phyloP scores from a whole-genome alignment of 2,888 invertebrate genomes.

The Siphlonurus alternatus region DNA sequence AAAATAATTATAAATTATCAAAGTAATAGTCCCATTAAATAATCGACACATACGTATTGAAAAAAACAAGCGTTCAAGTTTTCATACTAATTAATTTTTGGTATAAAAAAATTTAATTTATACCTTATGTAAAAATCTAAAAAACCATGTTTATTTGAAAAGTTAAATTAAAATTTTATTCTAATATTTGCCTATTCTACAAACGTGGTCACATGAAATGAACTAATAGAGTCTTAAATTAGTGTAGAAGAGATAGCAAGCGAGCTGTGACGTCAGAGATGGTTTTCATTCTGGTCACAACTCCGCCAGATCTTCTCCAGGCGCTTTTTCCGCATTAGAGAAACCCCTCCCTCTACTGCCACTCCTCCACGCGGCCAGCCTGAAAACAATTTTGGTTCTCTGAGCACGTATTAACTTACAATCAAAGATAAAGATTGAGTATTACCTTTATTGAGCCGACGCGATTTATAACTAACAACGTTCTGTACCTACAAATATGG shows the following conservation, averaged over 20 bases:
- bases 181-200: too few relatives aligned
- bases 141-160: too few relatives aligned
- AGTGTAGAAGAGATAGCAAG: neutral
- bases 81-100: too few relatives aligned
- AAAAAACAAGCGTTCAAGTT: too few relatives aligned
- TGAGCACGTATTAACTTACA: neutral
- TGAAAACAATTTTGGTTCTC: neutral
- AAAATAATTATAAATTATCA: too few relatives aligned
- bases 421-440: neutral
- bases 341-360: neutral
- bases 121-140: too few relatives aligned
- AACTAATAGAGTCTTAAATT: neutral
- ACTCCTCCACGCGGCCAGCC: neutral
- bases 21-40: too few relatives aligned
- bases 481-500: neutral
- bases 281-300: neutral
- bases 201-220: neutral
- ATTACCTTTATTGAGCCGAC: neutral
- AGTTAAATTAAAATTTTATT: too few relatives aligned
- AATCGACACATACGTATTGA: too few relatives aligned
- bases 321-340: neutral
- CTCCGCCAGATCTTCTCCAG: neutral
- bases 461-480: neutral
- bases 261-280: neutral
- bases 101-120: too few relatives aligned